These are phyloP conservation scores for Villa cingulata DNA, from an alignment of 2,888 invertebrate genomes.

Conservation along the genomic window DNA sequence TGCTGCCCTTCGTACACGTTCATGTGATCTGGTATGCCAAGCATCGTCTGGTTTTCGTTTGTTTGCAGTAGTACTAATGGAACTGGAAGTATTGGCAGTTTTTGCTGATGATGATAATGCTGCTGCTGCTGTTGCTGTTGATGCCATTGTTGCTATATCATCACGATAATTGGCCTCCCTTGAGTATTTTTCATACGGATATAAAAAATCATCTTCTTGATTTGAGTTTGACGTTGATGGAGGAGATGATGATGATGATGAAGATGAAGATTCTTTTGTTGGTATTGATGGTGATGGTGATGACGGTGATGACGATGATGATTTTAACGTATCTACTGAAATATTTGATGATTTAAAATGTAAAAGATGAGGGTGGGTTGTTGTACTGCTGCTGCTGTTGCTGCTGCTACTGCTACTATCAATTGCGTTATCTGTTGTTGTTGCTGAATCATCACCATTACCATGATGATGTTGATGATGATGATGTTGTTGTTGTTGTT, in stretches of 20 bases:
- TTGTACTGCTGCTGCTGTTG: constrained; percentile 5
- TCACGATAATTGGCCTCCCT: constrained; percentile 41
- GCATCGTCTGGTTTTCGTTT: constrained; percentile 20
- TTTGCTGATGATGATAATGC: background rate
- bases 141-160: background rate
- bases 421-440: constrained; percentile 17
- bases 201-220: constrained; percentile 31
- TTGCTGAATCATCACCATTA: constrained; percentile 7
- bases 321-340: constrained; percentile 30
- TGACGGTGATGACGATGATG: constrained; percentile 12
- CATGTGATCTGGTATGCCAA: constrained; percentile 34
- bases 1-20: constrained; percentile 41
- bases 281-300: too few species aligned
- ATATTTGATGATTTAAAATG: constrained; percentile 8
- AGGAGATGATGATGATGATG: background rate
- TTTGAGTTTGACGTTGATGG: constrained; percentile 7
- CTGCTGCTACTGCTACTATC: constrained; percentile 9
- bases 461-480: background rate
- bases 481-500: constrained; percentile 8
- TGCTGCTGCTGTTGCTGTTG: background rate
- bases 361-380: background rate
- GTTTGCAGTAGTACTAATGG: background rate
- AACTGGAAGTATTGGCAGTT: background rate
- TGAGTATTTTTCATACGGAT: constrained; percentile 59
- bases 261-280: too few species aligned